Evolutionary conservation across 1,140 invertebrate species (phyloP), one percentile per base, ranked within the genome.

Genomic region (Neocloeon triangulifer): DNA sequence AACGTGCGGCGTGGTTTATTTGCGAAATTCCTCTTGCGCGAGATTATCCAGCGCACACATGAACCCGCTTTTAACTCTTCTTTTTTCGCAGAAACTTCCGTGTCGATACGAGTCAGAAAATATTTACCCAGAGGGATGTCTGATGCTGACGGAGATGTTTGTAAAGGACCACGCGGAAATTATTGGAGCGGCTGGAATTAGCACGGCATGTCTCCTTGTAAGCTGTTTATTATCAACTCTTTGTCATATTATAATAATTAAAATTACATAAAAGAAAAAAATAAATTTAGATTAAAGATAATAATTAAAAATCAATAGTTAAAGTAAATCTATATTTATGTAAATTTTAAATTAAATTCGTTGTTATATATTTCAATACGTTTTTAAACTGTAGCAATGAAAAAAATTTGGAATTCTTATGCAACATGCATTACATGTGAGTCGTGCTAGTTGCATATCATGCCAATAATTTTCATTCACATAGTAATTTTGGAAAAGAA

Each of bases 181-280:
- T 21, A 64, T 88, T 33, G 82, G 79, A 25, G 70, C 64, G 12
- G 66, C 72, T n/a, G 81, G 77, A 5, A 68, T 86, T 30, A 63
- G 69, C 14, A 72, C 85, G 26, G 75, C 81, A 5, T 61, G 70
- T 39, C 50, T 85, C n/a, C 76, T 85, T 73, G 75, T 79, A 57
- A 57, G 30, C 35, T 32, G 12, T 12, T 32, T 12, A 12, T 2
- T 12, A 25, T n/a, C n/a, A 23, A 25, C 6, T n/a, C n/a, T 14
- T 14, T 3, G 23, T 12, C n/a, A 25, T 12, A 2, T 25, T 25
- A 12, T 3, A 8, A 8, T 23, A 8, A 23, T 23, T 23, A 7
- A 28, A n/a, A 30, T 30, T 30, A 18, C 15, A 7, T 28, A 28
- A 12, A 12, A 12, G 7, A 7, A 28, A 28, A 9, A 28, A 13